These are phyloP conservation scores for Bombus balteatus DNA, from an alignment of 1,140 invertebrate species.

Conservation along the genomic window DNA sequence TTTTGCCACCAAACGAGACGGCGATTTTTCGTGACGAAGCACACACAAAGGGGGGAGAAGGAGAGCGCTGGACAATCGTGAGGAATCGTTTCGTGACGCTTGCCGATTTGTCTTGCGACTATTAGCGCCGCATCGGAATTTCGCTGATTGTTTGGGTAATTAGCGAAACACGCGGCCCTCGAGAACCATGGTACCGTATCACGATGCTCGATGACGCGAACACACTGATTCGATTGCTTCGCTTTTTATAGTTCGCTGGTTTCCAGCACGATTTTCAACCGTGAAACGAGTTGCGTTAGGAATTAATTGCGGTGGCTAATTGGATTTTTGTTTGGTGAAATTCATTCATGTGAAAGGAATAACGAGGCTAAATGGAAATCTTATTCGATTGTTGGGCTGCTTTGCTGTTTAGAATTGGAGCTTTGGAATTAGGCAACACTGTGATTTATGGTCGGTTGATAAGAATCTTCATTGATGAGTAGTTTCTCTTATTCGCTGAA, in stretches of 20 bases:
- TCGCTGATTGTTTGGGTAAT: slow-evolving; percentile 43
- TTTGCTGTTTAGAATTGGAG: not conserved
- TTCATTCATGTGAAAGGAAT: not conserved
- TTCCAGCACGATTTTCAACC: not conserved
- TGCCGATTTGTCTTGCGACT: slow-evolving; percentile 43
- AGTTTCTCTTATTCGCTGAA: too few species aligned
- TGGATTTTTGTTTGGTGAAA: not conserved
- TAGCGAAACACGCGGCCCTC: slow-evolving; percentile 18
- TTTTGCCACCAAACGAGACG: not conserved
- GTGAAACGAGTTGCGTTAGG: not conserved
- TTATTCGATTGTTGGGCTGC: not conserved
- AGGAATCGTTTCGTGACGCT: slow-evolving; percentile 38
- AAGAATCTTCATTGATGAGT: too few species aligned
- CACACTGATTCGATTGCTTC: not conserved
- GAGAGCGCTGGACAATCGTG: not conserved
- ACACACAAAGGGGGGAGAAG: not conserved
- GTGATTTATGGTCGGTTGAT: too few species aligned
- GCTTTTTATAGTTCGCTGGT: not conserved
- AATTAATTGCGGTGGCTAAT: not conserved
- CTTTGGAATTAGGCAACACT: too few species aligned
- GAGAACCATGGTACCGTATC: slow-evolving; percentile 24
- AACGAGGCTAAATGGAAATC: not conserved
- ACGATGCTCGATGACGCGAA: slow-evolving; percentile 4
- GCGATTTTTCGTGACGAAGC: slow-evolving; percentile 19
- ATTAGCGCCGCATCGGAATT: slow-evolving; percentile 42